Evolutionary conservation across 1,140 invertebrate species (phyloP), one percentile per base, ranked within the genome.

Genomic region (Colletes gigas): DNA sequence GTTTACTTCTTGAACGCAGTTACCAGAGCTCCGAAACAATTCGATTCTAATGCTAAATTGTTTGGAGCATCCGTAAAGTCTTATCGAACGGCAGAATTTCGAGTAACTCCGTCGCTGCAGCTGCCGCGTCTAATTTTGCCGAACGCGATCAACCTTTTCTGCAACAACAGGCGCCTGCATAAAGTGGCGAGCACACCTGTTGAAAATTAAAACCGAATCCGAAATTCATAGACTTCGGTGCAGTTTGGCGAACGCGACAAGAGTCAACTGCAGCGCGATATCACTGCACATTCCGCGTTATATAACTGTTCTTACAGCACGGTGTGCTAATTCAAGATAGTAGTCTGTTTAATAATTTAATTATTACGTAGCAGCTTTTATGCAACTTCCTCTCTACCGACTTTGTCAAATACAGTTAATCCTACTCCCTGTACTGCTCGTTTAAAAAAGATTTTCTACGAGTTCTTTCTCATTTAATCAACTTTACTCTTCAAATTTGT

Each of bases 31-130:
- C 44, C 12, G 75, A n/a, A 5, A 21, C 10, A 69, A 77, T 77
- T 69, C 69, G 60, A 77, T 77, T 77, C 50, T 65, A 50, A 41
- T 21, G 14, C 10, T 4, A 44, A 69, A 77, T 77, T 50, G 69
- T 70, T 57, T 21, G 63, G 60, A 77, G 39, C 54, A 69, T 77
- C 41, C 55, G 44, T 55, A 10, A 74, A 68, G 65, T 76, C 68
- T 76, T 68, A 76, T 76, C 65, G 44, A 19, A 69, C 8, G 4
- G 66, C 55, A 59, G 21, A 77, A 60, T 77, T 77, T 77, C 75
- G 1, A 69, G 17, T 39, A 69, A 69, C 54, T 60, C 66, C 5
- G 8, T 14, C n/a, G 55, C 15, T 19, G 44, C 54, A 69, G 10
- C 44, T 60, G 41, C 41, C 7, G 66, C 21, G 50, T 52, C 65